Percentiles rank a stretch among this genome's conserved stretches.
Conservation (phyloP, 2,888 invertebrate species). For the Halocaridina rubra region DNA sequence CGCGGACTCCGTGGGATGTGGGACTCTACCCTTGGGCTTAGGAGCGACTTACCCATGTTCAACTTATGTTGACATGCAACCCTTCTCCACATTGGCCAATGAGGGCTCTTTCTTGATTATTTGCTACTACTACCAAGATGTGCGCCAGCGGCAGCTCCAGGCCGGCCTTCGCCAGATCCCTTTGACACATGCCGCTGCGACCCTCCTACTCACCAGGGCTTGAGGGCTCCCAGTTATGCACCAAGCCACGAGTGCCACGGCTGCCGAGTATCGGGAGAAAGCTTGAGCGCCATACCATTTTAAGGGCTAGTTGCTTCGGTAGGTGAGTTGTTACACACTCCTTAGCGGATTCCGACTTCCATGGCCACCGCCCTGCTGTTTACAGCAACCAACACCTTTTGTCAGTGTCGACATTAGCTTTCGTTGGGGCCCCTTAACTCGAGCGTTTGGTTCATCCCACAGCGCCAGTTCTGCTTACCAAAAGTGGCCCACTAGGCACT, state of each 20-base stretch:
- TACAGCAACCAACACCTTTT: background rate
- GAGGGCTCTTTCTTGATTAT: constrained; percentile 75
- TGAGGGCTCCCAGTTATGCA: constrained; percentile 68
- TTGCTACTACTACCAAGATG: constrained; percentile 81
- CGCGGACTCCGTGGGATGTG: background rate
- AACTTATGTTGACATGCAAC: constrained; percentile 48
- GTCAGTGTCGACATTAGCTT: too few species aligned
- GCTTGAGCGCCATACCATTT: too few species aligned
- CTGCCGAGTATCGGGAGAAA: constrained; percentile 72
- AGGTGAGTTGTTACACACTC: constrained; percentile 75
- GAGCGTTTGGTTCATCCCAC: constrained; percentile 76
- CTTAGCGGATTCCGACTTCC: constrained; percentile 80
- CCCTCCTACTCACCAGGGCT: constrained; percentile 76
- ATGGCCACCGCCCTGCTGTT: constrained; percentile 72
- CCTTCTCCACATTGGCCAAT: constrained; percentile 68
- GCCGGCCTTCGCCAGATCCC: constrained; percentile 74
- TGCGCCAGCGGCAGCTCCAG: constrained; percentile 71
- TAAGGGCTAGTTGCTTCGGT: background rate
- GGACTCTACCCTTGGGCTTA: constrained; percentile 64
- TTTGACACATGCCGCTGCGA: constrained; percentile 73
- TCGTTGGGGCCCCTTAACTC: constrained; percentile 70
- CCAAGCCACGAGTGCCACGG: constrained; percentile 64
- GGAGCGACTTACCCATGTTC: constrained; percentile 53
- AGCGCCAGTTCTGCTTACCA: constrained; percentile 85
- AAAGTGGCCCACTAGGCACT: constrained; percentile 77